phyloP scores from a whole-genome alignment of 2,113 vertebrate species.

The Progne subis region DNA sequence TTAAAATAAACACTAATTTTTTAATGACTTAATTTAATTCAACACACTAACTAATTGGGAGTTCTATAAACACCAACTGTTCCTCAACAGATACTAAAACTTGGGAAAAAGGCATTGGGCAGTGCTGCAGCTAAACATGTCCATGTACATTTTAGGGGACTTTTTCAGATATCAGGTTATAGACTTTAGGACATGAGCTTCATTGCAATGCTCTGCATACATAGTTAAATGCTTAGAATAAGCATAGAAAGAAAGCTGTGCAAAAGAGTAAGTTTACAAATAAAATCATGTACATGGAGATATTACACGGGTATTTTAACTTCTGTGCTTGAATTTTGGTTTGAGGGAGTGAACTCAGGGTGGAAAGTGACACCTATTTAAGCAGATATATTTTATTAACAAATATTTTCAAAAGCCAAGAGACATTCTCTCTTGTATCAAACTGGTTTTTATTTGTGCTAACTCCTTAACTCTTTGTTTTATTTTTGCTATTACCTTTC shows the following conservation, averaged over 20 bases:
- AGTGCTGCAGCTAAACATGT: not conserved
- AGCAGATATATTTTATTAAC: not conserved
- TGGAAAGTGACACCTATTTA: not conserved
- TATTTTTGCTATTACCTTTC: not conserved
- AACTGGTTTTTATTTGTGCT: not conserved
- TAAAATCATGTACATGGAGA: not conserved
- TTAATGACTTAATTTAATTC: not conserved
- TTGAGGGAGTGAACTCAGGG: not conserved
- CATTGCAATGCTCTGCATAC: not conserved
- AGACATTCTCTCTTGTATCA: not conserved
- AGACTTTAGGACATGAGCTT: not conserved
- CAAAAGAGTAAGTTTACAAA: not conserved
- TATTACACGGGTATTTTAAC: not conserved
- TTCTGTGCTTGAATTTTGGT: not conserved
- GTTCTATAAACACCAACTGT: not conserved
- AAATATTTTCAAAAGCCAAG: not conserved
- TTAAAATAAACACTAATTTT: not conserved
- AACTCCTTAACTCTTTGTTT: not conserved
- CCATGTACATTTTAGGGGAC: not conserved
- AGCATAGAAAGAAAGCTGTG: not conserved
- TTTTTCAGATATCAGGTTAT: not conserved
- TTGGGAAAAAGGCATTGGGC: not conserved
- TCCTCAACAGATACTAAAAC: not conserved
- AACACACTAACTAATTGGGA: not conserved
- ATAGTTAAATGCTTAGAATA: not conserved